Conservation (phyloP, 2,888 invertebrate species). For the Deilephila porcellus region DNA sequence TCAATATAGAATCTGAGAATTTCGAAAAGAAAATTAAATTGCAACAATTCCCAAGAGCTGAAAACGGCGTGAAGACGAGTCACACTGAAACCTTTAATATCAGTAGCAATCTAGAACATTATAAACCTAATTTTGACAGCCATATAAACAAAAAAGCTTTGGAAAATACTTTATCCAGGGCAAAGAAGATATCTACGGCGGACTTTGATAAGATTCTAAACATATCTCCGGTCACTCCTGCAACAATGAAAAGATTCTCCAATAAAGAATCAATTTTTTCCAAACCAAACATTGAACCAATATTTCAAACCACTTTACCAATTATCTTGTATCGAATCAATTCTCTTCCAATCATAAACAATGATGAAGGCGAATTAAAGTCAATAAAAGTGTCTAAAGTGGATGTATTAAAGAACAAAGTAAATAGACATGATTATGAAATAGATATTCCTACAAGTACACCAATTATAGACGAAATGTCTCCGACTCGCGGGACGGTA, state of each 20-base stretch:
- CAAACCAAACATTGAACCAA: neutral
- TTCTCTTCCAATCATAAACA: neutral
- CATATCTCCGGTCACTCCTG: neutral
- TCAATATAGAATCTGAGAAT: too few species aligned
- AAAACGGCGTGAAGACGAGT: too few species aligned
- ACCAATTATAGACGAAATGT: neutral
- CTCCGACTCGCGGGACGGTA: neutral
- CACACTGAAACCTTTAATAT: too few species aligned
- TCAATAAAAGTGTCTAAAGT: constrained; percentile 20
- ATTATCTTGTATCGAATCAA: constrained; percentile 16
- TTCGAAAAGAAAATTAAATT: too few species aligned
- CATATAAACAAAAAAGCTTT: neutral
- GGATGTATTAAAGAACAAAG: neutral
- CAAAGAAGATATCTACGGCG: neutral
- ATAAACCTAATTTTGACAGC: too few species aligned
- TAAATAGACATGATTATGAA: constrained; percentile 8
- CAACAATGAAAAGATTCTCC: neutral
- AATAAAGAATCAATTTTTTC: neutral
- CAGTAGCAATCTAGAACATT: too few species aligned
- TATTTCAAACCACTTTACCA: neutral
- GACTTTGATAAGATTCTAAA: neutral
- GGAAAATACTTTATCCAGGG: neutral
- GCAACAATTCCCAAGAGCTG: too few species aligned
- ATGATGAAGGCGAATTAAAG: neutral
- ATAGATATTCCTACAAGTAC: neutral